Evolutionary conservation across 2,113 vertebrate species (phyloP), one percentile per base, ranked within the genome.

Genomic region (Oreocharis arfaki): DNA sequence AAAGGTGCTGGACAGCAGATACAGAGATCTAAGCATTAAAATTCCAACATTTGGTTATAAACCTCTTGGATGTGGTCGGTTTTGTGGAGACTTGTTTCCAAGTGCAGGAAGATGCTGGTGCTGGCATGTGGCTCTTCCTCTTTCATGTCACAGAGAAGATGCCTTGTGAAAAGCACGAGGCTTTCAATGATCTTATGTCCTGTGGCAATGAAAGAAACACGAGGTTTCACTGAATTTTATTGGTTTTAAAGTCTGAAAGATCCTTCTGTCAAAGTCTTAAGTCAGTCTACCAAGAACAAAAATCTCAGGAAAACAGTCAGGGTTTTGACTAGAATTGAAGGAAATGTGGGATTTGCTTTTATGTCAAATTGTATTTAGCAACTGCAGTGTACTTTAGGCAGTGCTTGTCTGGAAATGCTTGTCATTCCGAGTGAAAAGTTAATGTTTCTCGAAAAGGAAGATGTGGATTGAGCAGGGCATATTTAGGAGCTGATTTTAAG

Each of bases 161-260:
- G 94, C 93, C 97, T 96, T 69, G 95, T 96, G 96, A 94, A 89
- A 65, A 76, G 92, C 97, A 97, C 63, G 74, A 98, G 96, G 81
- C 88, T 97, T 89, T 90, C 76, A 21, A 3, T 46, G 84, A 16
- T 41, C 55, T 57, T 11, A 19, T 77, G 30, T 65, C 84, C 87
- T 75, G 70, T 30, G 84, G 84, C 81, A 89, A 22, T 61, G 85
- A 52, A 86, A 73, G 83, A 80, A 83, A 65, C 91, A 95, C 3
- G 60, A 93, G 84, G 63, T 41, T 80, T 74, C 20, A 4, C 33
- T 85, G 84, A 30, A 15, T 70, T 74, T 85, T 30, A 3, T 37
- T 27, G 30, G 15, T 37, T 81, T 80, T 61, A 2, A 69, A 74
- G 35, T 42, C 64, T 93, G 89, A 97, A 95, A 81, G 92, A 75